Evolutionary conservation across 2,797 vertebrate species (phyloP).

Genomic region (Mormyrops attenuatus): DNA sequence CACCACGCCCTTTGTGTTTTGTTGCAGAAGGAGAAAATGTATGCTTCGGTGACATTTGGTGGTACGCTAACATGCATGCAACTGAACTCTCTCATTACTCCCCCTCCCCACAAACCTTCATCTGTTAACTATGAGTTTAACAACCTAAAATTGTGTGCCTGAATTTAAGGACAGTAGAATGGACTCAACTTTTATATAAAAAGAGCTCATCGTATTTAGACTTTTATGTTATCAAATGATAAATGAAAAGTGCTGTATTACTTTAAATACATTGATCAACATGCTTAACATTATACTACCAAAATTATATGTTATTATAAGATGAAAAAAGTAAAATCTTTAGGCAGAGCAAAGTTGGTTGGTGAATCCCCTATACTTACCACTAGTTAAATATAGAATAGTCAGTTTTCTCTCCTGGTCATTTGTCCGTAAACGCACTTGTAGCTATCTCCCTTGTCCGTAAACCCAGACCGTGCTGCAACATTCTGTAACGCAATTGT

Average conservation of each 20-base stretch:
- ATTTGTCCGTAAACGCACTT: not conserved
- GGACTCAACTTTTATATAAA: not conserved
- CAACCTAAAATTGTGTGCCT: not conserved
- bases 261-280: not conserved
- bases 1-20: not conserved
- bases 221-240: not conserved
- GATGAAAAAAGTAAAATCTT: not conserved
- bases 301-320: not conserved
- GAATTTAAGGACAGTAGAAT: not conserved
- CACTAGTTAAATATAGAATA: not conserved
- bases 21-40: not conserved
- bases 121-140: not conserved
- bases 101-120: not conserved
- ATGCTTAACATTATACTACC: not conserved
- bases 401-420: not conserved
- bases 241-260: not conserved
- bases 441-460: not conserved
- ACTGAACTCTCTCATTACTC: not conserved
- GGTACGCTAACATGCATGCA: not conserved
- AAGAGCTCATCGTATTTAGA: not conserved
- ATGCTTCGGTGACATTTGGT: not conserved
- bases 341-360: not conserved
- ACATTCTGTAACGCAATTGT: not conserved
- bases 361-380: not conserved
- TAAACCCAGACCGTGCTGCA: not conserved